These are phyloP conservation scores for Pocillopora meandrina DNA, from an alignment of 92 coral and sea anemone species.

Conservation along the genomic window DNA sequence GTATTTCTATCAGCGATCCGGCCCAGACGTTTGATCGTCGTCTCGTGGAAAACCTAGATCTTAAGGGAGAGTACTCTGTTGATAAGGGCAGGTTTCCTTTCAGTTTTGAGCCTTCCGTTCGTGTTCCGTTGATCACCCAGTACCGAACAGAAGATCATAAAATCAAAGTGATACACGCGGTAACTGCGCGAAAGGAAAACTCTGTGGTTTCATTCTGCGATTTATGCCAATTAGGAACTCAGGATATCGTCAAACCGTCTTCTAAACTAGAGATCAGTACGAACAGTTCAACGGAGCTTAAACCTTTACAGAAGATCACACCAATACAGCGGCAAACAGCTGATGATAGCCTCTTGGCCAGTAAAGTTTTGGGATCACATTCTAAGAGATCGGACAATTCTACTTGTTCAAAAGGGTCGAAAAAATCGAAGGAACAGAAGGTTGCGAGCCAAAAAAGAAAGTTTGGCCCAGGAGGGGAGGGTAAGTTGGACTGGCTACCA, in stretches of 20 bases:
- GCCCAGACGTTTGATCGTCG: slow-evolving; percentile 89
- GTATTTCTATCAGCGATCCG: slow-evolving; percentile 80
- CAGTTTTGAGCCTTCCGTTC: slow-evolving; percentile 44
- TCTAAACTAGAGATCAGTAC: slow-evolving; percentile 21
- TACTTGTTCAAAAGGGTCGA: slow-evolving; percentile 39
- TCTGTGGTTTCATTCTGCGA: slow-evolving; percentile 47
- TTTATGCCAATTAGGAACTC: slow-evolving; percentile 63
- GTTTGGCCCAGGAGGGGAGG: slow-evolving; percentile 31
- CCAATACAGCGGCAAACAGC: slow-evolving; percentile 78
- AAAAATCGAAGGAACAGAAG: slow-evolving; percentile 44
- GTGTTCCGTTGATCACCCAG: slow-evolving; percentile 47
- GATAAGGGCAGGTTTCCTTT: slow-evolving; percentile 37
- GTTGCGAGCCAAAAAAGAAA: slow-evolving; percentile 25
- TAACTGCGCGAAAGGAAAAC: slow-evolving; percentile 39
- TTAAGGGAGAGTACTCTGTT: slow-evolving; percentile 49
- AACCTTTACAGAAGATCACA: slow-evolving; percentile 81
- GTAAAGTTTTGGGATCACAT: slow-evolving; percentile 52
- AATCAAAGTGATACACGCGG: slow-evolving; percentile 65
- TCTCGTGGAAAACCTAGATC: slow-evolving; percentile 65
- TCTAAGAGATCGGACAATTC: slow-evolving; percentile 61
- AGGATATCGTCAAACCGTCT: slow-evolving; percentile 32
- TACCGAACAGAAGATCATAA: slow-evolving; percentile 61
- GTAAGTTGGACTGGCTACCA: slow-evolving; percentile 91
- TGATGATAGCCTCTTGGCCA: slow-evolving; percentile 70
- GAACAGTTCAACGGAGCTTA: slow-evolving; percentile 53